Evolutionary conservation across 2,113 vertebrate genomes (phyloP), one percentile per base, ranked within the genome.

Genomic region (Petrocephalus microphthalmus): DNA sequence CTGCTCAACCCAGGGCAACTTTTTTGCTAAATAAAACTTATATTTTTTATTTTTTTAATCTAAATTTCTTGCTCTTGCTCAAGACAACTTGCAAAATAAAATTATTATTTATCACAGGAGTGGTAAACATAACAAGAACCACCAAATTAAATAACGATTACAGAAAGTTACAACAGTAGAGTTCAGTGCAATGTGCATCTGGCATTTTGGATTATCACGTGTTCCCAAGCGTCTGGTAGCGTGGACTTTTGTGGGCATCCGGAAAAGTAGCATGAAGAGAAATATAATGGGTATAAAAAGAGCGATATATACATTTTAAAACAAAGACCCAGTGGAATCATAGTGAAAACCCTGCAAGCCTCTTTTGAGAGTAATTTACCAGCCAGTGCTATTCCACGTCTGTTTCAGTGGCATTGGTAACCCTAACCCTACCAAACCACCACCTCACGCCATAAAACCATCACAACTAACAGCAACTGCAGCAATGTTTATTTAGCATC

Each of bases 351-450:
- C 81, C 49, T 25, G 19, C 53, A 89, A 88, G 87, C 71, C 84
- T 86, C 74, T 90, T 90, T 89, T 11, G 87, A 87, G 90, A 56
- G 84, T 87, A 88, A 89, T 88, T 89, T 88, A 89, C 19, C 60
- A 71, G 88, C 25, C 47, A 42, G 45, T 71, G 84, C 84, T 90
- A 83, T 88, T 86, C 86, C 90, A 88, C 87, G 88, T 84, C 71
- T 78, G 87, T 86, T 88, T 83, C 17, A 51, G 47, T 83, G 54
- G 64, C 83, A 53, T 83, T 84, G 74, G 67, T 71, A 56, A 88
- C 47, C 33, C 88, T 87, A n/a, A n/a, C n/a, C 52, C 60, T 85
- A 29, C 88, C 22, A 29, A 54, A 85, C 56, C 90, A 83, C 87
- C 83, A 89, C 82, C 83, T 89, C 74, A 3, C 60, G 84, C 78